Evolutionary conservation across 2,888 invertebrate genomes (phyloP), one percentile per base, ranked within the genome.

Genomic region (Ametastegia equiseti): DNA sequence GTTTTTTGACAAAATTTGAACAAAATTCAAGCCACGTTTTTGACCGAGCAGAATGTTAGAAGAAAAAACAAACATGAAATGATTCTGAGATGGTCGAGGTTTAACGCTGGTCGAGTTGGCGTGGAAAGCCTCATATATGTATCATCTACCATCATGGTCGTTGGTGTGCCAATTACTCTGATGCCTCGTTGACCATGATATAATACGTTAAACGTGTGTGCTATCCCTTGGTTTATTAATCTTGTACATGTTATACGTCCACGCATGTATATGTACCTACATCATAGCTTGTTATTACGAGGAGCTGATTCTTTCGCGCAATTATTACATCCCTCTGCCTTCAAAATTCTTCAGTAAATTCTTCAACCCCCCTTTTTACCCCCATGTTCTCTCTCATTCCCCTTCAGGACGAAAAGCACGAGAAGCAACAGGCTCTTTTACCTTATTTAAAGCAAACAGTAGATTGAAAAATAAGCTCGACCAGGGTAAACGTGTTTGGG

Each of bases 361-460:
- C 19, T 23, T 23, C 15, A 7, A 19, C 0, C 30, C 60, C 15
- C n/a, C 15, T n/a, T n/a, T n/a, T n/a, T n/a, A n/a, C n/a, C 47
- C 1, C 47, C 47, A 47, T 13, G 9, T 3, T n/a, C n/a, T 4
- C 47, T 13, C 47, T n/a, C n/a, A 15, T 9, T 47, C 47, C 1
- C 11, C 47, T 13, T n/a, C 47, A 1, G 15, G 4, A 13, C n/a
- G 0, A 47, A 30, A 15, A 5, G 5, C 30, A 6, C 60, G 60
- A 60, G 27, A 60, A 60, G 60, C 60, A 60, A 60, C 60, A 60
- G 60, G 60, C 60, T 60, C 60, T 30, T 60, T 60, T 30, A 60
- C 60, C 30, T 30, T 60, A 60, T 60, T 60, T 30, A 30, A 60
- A 60, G 30, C 5, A 60, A 60, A 60, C 30, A 30, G 60, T 30